Conservation (phyloP, 2,888 invertebrate genomes). For the Nemapogon koenigi region DNA sequence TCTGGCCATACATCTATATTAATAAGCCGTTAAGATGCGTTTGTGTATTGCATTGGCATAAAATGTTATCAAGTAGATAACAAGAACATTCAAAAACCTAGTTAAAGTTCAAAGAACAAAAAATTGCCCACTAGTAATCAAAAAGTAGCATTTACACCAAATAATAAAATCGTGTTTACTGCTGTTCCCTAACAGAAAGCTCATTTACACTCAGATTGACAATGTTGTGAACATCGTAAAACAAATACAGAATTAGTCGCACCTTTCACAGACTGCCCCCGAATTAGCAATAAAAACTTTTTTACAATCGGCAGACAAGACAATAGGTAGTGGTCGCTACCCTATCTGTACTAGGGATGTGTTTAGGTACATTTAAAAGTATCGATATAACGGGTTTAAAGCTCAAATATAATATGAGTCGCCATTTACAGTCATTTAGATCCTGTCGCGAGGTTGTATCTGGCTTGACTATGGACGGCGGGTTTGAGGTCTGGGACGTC, state of each 20-base stretch:
- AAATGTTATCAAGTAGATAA: too few relatives aligned
- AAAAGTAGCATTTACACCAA: background rate
- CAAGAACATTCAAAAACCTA: too few relatives aligned
- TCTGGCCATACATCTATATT: too few relatives aligned
- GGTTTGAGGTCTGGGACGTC: too few relatives aligned
- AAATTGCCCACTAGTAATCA: background rate
- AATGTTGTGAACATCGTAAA: conserved; percentile 7
- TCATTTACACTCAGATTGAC: conserved; percentile 9
- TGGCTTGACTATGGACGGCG: too few relatives aligned
- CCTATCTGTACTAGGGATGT: conserved; percentile 1
- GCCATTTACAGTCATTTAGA: too few relatives aligned
- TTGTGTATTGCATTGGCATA: too few relatives aligned
- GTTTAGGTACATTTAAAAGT: background rate
- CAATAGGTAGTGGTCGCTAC: conserved; percentile 4
- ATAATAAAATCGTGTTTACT: background rate
- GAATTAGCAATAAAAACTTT: conserved; percentile 62
- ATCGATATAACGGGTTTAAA: too few relatives aligned
- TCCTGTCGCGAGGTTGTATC: too few relatives aligned
- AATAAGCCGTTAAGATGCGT: too few relatives aligned
- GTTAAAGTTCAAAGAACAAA: too few relatives aligned
- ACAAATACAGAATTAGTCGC: conserved; percentile 9
- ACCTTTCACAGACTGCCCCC: conserved; percentile 17
- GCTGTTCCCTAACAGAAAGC: background rate
- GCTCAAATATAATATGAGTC: too few relatives aligned
- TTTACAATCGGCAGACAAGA: conserved; percentile 34